These are phyloP conservation scores for Hirtodrosophila confusa DNA, from an alignment of 2,888 invertebrate genomes.

Conservation along the genomic window DNA sequence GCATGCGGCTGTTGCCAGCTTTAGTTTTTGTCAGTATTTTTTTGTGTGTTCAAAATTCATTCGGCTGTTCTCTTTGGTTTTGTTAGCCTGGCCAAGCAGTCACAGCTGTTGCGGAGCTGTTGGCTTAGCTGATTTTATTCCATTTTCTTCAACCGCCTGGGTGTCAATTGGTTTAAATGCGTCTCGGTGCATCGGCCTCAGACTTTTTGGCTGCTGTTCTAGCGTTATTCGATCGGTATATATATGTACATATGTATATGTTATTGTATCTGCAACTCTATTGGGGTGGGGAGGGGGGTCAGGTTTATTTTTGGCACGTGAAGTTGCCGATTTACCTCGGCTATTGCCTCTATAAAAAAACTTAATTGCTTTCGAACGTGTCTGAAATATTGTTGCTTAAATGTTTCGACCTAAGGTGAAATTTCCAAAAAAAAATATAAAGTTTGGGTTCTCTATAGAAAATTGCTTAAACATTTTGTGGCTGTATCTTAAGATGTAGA, in stretches of 20 bases:
- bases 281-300: conserved; percentile 39
- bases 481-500: background rate
- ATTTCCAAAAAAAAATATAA: too few relatives aligned
- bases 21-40: conserved; percentile 44
- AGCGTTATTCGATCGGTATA: conserved; percentile 44
- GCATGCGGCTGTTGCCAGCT: conserved; percentile 51
- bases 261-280: conserved; percentile 34
- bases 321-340: conserved; percentile 40
- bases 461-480: background rate
- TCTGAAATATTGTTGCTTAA: conserved; percentile 49
- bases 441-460: background rate
- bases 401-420: conserved; percentile 5
- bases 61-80: conserved; percentile 54
- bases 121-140: conserved; percentile 68
- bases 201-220: conserved; percentile 34
- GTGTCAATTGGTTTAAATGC: conserved; percentile 77
- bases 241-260: background rate
- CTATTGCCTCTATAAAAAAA: conserved; percentile 41
- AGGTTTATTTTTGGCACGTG: conserved; percentile 49
- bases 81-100: conserved; percentile 51
- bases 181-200: conserved; percentile 47
- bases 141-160: conserved; percentile 45
- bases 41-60: conserved; percentile 65
- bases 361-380: conserved; percentile 73
- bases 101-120: conserved; percentile 71